These are phyloP conservation scores for Hermatobates lingyangjiaoensis DNA, from an alignment of 1,140 invertebrate species.

Conservation along the genomic window DNA sequence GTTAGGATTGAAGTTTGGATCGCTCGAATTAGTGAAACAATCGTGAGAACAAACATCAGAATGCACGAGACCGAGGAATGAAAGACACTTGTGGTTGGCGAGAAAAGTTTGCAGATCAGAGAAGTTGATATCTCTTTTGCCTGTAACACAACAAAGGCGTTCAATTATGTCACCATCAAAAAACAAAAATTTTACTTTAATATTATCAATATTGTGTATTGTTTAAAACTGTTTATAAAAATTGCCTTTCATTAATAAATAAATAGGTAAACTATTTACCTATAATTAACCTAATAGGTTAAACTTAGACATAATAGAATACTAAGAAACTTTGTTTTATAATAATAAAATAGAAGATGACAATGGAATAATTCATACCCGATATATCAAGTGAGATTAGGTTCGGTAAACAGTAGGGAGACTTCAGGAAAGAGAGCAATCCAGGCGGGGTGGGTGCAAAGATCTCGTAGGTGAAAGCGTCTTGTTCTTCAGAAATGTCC, in stretches of 20 bases:
- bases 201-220: no score
- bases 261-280: no score
- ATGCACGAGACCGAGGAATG: constrained; percentile 41
- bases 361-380: constrained; percentile 24
- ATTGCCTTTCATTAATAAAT: no score
- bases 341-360: no score
- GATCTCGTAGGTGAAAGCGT: constrained; percentile 28
- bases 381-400: constrained; percentile 49
- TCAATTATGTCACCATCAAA: no score
- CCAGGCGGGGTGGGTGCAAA: constrained; percentile 24
- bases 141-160: constrained; percentile 19
- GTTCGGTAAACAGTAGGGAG: constrained; percentile 33
- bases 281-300: no score
- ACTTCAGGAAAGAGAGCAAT: constrained; percentile 30
- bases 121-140: constrained; percentile 33
- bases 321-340: no score
- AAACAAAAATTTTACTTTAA: no score
- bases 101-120: constrained; percentile 32
- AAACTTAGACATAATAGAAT: no score
- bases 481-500: constrained; percentile 43
- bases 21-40: constrained; percentile 30
- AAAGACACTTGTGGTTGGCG: constrained; percentile 28
- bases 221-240: no score
- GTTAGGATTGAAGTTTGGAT: constrained; percentile 26
- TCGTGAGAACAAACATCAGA: constrained; percentile 37